These are phyloP conservation scores for Trichonephila clavipes DNA, from an alignment of 1,140 invertebrate genomes.

Conservation along the genomic window DNA sequence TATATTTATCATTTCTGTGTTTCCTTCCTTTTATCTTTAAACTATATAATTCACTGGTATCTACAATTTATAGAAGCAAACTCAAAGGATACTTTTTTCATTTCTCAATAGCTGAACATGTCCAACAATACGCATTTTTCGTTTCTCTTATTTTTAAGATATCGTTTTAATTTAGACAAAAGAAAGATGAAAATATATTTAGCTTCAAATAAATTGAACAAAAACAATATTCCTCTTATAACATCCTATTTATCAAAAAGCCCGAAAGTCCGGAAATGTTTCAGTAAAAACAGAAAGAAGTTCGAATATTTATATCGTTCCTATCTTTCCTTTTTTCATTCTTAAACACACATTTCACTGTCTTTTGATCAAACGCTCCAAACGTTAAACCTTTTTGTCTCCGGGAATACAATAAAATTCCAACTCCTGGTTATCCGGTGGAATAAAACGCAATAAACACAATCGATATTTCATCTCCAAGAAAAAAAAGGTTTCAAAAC, in stretches of 20 bases:
- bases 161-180: no score
- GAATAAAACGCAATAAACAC: slow-evolving; percentile 12
- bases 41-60: no score
- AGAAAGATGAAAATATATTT: no score
- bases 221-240: not conserved
- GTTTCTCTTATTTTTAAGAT: no score
- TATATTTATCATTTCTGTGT: no score
- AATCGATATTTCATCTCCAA: slow-evolving; percentile 39
- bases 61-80: no score
- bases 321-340: not conserved
- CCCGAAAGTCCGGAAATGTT: not conserved
- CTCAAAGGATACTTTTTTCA: no score
- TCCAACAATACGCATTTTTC: no score
- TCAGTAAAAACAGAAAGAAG: not conserved
- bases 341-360: not conserved
- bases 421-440: not conserved
- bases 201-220: not conserved
- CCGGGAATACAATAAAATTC: slow-evolving; percentile 13
- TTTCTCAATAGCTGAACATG: no score
- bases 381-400: slow-evolving; percentile 10
- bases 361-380: not conserved
- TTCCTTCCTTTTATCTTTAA: no score
- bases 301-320: not conserved
- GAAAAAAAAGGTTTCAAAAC: slow-evolving; percentile 27
- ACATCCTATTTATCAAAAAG: not conserved